Evolutionary conservation across 30 jellyfish, hydroid and myxozoan species (phyloP).

Genomic region (Turritopsis dohrnii): DNA sequence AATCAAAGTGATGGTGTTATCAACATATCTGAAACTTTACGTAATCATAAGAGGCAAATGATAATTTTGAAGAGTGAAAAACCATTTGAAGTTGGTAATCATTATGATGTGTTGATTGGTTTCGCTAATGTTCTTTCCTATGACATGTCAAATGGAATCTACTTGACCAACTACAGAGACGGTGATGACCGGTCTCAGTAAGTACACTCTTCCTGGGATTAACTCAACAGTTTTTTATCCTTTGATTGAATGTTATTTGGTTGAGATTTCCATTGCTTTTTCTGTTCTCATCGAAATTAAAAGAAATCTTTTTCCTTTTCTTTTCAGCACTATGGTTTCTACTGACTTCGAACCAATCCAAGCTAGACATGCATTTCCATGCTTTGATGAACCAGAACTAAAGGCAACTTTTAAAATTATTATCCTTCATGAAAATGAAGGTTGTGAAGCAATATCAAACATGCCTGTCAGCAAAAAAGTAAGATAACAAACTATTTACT

Average conservation of each 20-base stretch:
- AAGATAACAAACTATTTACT: not conserved
- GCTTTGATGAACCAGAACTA: conserved; percentile 16
- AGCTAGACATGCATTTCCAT: conserved; percentile 16
- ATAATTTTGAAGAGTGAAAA: not conserved
- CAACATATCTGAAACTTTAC: not conserved
- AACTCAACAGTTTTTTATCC: not conserved
- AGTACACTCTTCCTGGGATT: not conserved
- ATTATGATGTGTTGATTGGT: not conserved
- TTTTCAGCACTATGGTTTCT: conserved; percentile 2
- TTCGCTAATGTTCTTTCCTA: not conserved
- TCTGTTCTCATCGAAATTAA: not conserved
- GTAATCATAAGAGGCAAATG: conserved; percentile 16
- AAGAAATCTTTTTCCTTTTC: not conserved
- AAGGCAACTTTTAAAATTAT: conserved; percentile 20
- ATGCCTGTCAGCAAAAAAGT: conserved; percentile 11
- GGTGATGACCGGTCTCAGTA: conserved; percentile 10
- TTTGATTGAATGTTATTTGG: not conserved
- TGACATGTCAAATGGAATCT: not conserved
- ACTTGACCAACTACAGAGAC: conserved; percentile 6
- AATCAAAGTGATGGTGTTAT: not conserved
- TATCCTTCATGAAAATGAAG: not conserved
- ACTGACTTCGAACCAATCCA: conserved; percentile 17
- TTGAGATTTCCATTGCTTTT: not conserved
- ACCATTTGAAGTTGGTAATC: not conserved
- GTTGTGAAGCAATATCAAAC: conserved; percentile 9